These are phyloP conservation scores for Rhagonycha lutea DNA, from an alignment of 2,888 invertebrate genomes.

Conservation along the genomic window DNA sequence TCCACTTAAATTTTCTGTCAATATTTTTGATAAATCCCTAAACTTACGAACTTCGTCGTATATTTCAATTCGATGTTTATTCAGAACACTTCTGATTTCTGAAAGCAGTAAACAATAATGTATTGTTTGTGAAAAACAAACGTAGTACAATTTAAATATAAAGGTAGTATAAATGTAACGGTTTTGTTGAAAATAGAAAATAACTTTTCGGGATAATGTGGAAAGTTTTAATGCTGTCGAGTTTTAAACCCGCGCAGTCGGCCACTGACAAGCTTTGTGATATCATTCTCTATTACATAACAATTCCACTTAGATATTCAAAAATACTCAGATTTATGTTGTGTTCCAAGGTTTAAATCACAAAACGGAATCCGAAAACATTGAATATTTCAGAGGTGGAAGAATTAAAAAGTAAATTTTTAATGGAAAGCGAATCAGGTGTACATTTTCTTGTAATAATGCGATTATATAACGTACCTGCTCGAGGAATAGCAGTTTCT, in stretches of 20 bases:
- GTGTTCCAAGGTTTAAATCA: not conserved
- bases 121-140: not conserved
- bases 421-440: not conserved
- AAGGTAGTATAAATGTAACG: not conserved
- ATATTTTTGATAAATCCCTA: constrained; percentile 63
- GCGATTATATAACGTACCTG: constrained; percentile 55
- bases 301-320: not conserved
- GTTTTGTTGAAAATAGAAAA: not conserved
- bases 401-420: not conserved
- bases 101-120: constrained; percentile 31
- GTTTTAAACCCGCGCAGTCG: not conserved
- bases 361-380: not conserved
- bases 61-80: constrained; percentile 60
- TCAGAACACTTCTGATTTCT: constrained; percentile 66
- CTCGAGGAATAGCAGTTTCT: constrained; percentile 62
- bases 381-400: not conserved
- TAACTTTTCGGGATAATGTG: not conserved
- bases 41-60: constrained; percentile 63
- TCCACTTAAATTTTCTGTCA: constrained; percentile 37
- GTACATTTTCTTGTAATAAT: not conserved
- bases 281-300: not conserved
- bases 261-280: not conserved
- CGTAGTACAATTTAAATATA: not conserved
- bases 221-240: not conserved
- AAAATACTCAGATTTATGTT: not conserved